Base-by-base conservation (phyloP, 2,113 vertebrate species). In the Nycticorax nycticorax region DNA sequence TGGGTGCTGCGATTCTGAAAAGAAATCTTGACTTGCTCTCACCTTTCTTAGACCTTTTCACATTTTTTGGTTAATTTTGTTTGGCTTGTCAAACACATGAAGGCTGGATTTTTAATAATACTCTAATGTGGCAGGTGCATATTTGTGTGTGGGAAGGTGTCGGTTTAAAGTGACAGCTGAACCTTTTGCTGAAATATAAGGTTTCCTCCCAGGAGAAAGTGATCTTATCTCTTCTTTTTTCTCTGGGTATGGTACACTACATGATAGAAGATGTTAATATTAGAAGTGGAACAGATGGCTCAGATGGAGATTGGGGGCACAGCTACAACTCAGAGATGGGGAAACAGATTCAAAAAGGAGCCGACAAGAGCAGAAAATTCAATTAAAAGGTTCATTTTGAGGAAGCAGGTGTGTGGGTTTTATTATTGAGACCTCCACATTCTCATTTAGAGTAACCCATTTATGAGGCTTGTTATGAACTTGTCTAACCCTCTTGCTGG, bases 221-320 rank as follows among this genome's bases (percentile, higher is more conserved):
- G 66, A 92, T 92, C 86, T 89, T 95, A 19, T 79, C 52, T 62
- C 45, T 89, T 72, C 48, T 57, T 85, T 91, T 95, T 91, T 89
- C 56, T 55, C 37, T 43, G 53, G 19, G 6, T 89, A 71, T 66
- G 26, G n/a, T 88, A 89, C 14, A 24, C 8, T 87, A 9, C 62
- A 89, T 79, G 73, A 88, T 89, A 93, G 84, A 93, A 85, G 71
- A 91, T 83, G 89, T 96, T 97, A 95, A 94, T 94, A 96, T 96
- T 95, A 92, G 92, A 94, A 97, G 22, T 55, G 16, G 71, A 97
- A 95, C 95, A 97, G 96, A 96, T 97, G 95, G 95, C 67, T 96
- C 74, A 91, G 63, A 94, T 59, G 95, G 81, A 96, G 94, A 94
- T 1, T 89, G 74, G 33, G 77, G 77, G 74, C 94, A 96, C 47